Evolutionary conservation across 2,888 invertebrate genomes (phyloP).

Genomic region (Eurois occulta): DNA sequence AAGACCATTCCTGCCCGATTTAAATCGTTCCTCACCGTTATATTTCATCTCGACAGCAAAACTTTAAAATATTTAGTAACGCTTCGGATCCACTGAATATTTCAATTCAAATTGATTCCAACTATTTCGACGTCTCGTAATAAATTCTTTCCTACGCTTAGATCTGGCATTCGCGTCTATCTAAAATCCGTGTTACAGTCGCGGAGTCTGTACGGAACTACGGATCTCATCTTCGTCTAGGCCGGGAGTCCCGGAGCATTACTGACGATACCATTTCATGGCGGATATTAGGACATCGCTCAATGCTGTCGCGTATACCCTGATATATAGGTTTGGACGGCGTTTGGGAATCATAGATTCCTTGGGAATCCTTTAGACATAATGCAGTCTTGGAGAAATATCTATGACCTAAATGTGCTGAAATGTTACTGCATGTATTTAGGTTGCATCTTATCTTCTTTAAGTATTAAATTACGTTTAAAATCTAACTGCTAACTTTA

Average conservation of each 20-base stretch:
- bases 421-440: constrained; percentile 1
- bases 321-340: constrained; percentile 75
- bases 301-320: constrained; percentile 78
- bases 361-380: constrained; percentile 59
- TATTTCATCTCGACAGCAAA: constrained; percentile 61
- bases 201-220: constrained; percentile 41
- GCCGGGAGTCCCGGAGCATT: constrained; percentile 57
- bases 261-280: constrained; percentile 77
- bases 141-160: constrained; percentile 67
- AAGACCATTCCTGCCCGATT: constrained; percentile 42
- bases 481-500: neutral
- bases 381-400: constrained; percentile 56
- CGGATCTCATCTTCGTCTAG: constrained; percentile 58
- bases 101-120: constrained; percentile 70
- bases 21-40: constrained; percentile 52
- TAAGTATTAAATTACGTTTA: neutral
- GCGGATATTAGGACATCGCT: constrained; percentile 88
- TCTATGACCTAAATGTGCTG: constrained; percentile 17
- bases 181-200: constrained; percentile 52
- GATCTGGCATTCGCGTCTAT: constrained; percentile 56
- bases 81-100: constrained; percentile 63
- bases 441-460: neutral
- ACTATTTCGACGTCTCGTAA: constrained; percentile 64
- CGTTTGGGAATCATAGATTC: constrained; percentile 68
- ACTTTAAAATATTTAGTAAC: constrained; percentile 69